Evolutionary conservation across 2,113 vertebrate genomes (phyloP), one percentile per base, ranked within the genome.

Genomic region (Oostethus manadensis): DNA sequence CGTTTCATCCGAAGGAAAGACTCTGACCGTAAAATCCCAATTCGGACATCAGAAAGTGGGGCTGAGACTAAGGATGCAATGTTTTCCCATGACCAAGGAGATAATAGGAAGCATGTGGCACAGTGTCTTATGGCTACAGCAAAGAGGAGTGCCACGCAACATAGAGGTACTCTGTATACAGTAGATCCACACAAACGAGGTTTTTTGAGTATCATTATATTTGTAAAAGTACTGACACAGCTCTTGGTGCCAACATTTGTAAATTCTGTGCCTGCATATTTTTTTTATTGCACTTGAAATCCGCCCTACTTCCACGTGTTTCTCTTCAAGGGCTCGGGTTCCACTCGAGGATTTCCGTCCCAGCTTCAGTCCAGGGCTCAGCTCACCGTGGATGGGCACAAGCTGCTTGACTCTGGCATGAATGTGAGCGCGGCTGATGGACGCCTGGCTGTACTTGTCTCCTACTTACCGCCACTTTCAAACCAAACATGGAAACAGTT

Each of bases 41-140:
- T 84, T 86, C 53, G 91, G 89, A 64, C 50, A 73, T 63, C 60
- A 76, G 48, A 61, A 67, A 35, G 62, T 55, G 0, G 74, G 59
- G 69, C 43, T 90, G 0, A 76, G 73, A 58, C 73, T 90, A 5
- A 73, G 80, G 65, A 70, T 89, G 17, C 86, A 84, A 63, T 66
- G 58, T 29, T 61, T 66, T 56, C 77, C 77, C 44, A 45, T 57
- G 57, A 75, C 21, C 18, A 86, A 77, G 55, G 89, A 90, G 57
- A 20, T 91, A 44, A 84, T 65, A 51, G 88, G 79, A 50, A 73
- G 18, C 38, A 51, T 92, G 47, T 84, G 79, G 70, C 91, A 92
- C 61, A 88, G 76, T 51, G 91, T 82, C 81, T 42, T 83, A 0
- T 88, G 86, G 89, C 70, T 92, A 11, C 76, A 84, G 18, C 63